Conservation (phyloP, 2,113 vertebrate species). For the Corydoras maculifer region DNA sequence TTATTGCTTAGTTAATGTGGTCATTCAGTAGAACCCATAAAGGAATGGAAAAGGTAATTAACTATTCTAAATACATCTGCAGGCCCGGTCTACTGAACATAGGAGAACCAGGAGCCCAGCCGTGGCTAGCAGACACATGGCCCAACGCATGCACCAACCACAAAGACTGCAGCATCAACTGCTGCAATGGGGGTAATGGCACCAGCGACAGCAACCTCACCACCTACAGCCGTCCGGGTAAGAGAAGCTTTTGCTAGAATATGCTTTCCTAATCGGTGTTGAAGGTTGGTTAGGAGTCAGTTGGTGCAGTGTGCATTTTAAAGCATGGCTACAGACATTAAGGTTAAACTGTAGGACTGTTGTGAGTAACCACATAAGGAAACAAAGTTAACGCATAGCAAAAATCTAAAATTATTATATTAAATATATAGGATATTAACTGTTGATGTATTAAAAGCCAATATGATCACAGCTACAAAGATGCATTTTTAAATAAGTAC, state of each 20-base stretch:
- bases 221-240: constrained; percentile 95
- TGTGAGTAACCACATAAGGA: background rate
- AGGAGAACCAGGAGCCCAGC: constrained; percentile 82
- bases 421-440: background rate
- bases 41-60: no score
- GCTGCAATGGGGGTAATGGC: constrained; percentile 90
- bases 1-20: no score
- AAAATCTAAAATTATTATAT: no score
- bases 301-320: background rate
- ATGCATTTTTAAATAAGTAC: no score
- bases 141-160: constrained; percentile 92
- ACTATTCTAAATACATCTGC: constrained; percentile 7
- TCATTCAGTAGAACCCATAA: no score
- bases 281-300: background rate
- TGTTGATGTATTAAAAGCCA: background rate
- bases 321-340: background rate
- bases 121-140: constrained; percentile 97
- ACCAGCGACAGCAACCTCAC: constrained; percentile 96
- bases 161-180: constrained; percentile 96
- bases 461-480: no score
- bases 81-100: constrained; percentile 97
- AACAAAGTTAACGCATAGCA: background rate
- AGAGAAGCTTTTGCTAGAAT: constrained; percentile 27
- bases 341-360: background rate
- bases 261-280: background rate